A percentile compares a stretch with the other conserved stretches of the same genome.
Evolutionary conservation across 2,888 invertebrate species (phyloP).

Genomic region (Polietes domitor): DNA sequence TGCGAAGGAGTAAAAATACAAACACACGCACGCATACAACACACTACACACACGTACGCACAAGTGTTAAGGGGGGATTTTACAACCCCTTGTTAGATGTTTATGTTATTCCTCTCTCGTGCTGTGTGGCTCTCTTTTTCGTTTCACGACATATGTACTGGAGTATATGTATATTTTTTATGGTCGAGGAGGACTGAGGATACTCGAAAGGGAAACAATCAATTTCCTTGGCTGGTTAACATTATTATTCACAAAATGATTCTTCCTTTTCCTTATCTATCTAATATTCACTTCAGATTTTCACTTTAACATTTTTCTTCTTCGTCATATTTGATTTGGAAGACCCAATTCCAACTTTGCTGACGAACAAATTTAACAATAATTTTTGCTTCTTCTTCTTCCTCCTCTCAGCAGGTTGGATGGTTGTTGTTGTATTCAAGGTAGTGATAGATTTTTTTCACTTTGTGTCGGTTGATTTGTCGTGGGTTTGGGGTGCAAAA

Average conservation of each 20-base stretch:
- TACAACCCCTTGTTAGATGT: constrained; percentile 9
- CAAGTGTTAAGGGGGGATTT: constrained; percentile 21
- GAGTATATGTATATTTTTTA: not conserved
- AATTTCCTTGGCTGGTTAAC: not conserved
- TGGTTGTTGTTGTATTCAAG: constrained; percentile 58
- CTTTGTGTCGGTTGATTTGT: constrained; percentile 38
- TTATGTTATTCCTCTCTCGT: constrained; percentile 1
- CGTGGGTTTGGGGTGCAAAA: constrained; percentile 46
- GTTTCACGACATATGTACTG: constrained; percentile 3
- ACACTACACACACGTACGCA: constrained; percentile 15
- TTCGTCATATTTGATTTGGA: constrained; percentile 7
- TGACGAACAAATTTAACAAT: constrained; percentile 49
- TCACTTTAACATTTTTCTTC: constrained; percentile 42
- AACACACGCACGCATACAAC: not conserved
- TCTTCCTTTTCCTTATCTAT: not conserved
- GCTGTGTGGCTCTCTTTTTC: not conserved
- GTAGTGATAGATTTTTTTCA: constrained; percentile 60
- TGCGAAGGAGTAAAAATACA: constrained; percentile 28
- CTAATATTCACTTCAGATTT: not conserved
- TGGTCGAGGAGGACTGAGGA: not conserved
- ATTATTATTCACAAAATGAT: not conserved
- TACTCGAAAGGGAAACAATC: not conserved
- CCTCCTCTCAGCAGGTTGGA: constrained; percentile 15
- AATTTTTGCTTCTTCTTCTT: constrained; percentile 37
- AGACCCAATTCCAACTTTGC: constrained; percentile 31